phyloP scores from a whole-genome alignment of 2,888 invertebrate species.

The Cheilosia urbana region DNA sequence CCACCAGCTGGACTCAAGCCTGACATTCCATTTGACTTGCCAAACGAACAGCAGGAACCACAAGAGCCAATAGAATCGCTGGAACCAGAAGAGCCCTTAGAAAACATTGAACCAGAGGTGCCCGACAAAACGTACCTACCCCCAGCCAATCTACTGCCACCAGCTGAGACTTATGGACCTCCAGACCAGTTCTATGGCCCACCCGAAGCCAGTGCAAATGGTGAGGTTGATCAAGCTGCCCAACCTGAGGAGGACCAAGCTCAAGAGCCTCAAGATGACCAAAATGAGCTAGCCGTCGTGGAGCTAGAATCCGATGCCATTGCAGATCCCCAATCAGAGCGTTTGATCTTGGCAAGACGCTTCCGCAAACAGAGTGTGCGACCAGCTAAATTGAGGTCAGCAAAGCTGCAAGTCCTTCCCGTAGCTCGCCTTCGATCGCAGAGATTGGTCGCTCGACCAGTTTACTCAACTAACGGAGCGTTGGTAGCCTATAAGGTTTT shows the following conservation, averaged over 20 bases:
- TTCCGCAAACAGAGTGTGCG: conserved; percentile 29
- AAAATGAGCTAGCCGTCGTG: conserved; percentile 7
- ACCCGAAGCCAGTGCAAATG: conserved; percentile 52
- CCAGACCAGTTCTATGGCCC: conserved; percentile 57
- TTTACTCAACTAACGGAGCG: conserved; percentile 51
- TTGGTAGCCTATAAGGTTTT: conserved; percentile 50
- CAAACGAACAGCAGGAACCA: conserved; percentile 49
- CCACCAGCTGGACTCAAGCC: conserved; percentile 66
- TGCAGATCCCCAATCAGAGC: conserved; percentile 39
- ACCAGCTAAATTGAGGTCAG: conserved; percentile 43
- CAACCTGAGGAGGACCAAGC: not conserved
- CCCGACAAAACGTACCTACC: conserved; percentile 65
- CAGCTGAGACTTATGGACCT: conserved; percentile 58
- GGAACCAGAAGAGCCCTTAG: conserved; percentile 17
- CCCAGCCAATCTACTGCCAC: conserved; percentile 53
- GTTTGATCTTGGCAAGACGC: conserved; percentile 23
- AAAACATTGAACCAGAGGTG: no score
- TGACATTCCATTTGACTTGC: conserved; percentile 59
- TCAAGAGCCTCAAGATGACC: not conserved
- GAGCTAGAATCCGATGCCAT: conserved; percentile 43
- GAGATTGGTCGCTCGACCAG: conserved; percentile 47
- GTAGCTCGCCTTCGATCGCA: conserved; percentile 27
- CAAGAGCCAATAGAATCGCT: not conserved
- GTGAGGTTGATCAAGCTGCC: conserved; percentile 4
- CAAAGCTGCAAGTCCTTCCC: conserved; percentile 31